Evolutionary conservation across 1,140 invertebrate genomes (phyloP), one percentile per base, ranked within the genome.

Genomic region (Orius laevigatus): DNA sequence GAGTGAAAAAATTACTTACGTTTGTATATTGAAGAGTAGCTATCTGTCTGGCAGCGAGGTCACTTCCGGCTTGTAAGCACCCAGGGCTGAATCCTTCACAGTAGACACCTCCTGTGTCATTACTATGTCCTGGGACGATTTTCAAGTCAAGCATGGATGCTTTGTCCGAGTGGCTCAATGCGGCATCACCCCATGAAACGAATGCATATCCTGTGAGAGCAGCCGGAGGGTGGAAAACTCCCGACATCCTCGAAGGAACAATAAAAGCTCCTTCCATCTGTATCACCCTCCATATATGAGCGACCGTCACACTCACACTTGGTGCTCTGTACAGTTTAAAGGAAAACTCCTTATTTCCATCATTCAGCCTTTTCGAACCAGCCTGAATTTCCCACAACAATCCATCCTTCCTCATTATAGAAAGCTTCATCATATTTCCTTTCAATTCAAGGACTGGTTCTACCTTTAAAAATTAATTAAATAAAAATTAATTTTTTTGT

Each of bases 261-360:
- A 56, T 44, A 39, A 60, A 59, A n/a, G 56, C 56, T 0, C 59
- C 59, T 43, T 60, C 59, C 9, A 60, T 43, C 36, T 54, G 53
- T 12, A 60, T 52, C n/a, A 60, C 51, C 36, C 57, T 36, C 59
- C 59, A 60, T 32, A 55, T 53, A 34, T 53, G 43, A 12, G 48
- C 47, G 16, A 49, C 36, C 0, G 53, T 51, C 8, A 55, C 59
- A 3, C 50, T 51, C 16, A 56, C 47, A 14, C 55, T 53, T 4
- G 55, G 55, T 20, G 55, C 49, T 19, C 59, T 56, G 39, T 56
- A 53, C 3, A 60, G 48, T 40, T 57, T 56, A 46, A 60, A 57
- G 10, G 53, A 41, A 14, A 57, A 16, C 38, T 59, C 57, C 31
- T 56, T 49, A 46, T 59, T 57, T 15, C 56, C 56, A 42, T 59